Base-by-base conservation (phyloP, 2,797 vertebrate genomes). In the Spinibarbus caldwelli region DNA sequence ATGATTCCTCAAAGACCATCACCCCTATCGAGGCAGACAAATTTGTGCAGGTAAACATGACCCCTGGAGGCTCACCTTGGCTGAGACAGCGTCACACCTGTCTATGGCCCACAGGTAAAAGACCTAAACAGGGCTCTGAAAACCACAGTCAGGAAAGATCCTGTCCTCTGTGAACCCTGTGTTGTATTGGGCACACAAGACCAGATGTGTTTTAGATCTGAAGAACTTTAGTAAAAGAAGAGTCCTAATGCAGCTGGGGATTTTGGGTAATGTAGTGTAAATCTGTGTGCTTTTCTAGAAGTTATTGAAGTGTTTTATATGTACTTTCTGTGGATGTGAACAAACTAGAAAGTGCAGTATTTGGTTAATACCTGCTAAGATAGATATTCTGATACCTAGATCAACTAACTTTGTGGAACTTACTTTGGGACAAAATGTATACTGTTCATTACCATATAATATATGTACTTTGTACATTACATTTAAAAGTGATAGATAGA, bases 21-120 rank as follows among this genome's bases (percentile, higher is more conserved):
- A 89, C 92, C 94, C 94, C 86, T 93, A 95, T 95, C 64, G 57
- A 80, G 80, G 83, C 72, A 64, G 82, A 87, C 78, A 78, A 86
- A 89, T 84, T 89, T 83, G 82, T 83, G 78, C 49, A 87, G 89
- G 89, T 86, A 86, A 86, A 89, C 81, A 78, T 73, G 68, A 80
- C 68, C 75, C 29, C 23, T 87, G 76, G 87, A 88, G 89, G 82
- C 86, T 89, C 83, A 87, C 90, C 86, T 88, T 89, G 88, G 89
- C 86, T 81, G n/a, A 84, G 68, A 72, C 82, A 73, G 84, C 87
- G 17, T 91, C 92, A 92, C 94, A 95, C 93, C 95, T 95, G 94
- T 93, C 89, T 88, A 83, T 76, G 86, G 75, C 88, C 86, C 88
- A 91, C 91, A 94, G 92, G 92, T 93, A 91, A 91, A 90, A 84